Percentiles rank a stretch among this genome's conserved stretches.
These are phyloP conservation scores for Naso thynnoides DNA, from an alignment of 2,797 vertebrate species.

Conservation along the genomic window DNA sequence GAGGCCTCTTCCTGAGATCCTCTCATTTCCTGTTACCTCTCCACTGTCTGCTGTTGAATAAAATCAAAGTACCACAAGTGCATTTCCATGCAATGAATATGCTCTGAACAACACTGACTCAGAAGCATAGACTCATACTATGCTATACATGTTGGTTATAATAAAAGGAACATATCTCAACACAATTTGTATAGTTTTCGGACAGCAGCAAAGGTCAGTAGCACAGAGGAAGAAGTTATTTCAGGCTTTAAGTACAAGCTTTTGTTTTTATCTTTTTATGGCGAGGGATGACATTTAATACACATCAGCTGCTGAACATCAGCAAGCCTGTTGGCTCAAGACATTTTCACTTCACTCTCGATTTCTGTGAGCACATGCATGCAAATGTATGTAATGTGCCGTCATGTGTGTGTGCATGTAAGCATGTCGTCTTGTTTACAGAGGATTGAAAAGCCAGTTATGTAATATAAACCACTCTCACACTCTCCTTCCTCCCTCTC, in stretches of 20 bases:
- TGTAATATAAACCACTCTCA: constrained; percentile 67
- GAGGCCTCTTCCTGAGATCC: neutral
- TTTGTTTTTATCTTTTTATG: neutral
- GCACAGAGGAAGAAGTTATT: neutral
- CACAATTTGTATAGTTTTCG: neutral
- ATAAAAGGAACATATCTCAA: neutral
- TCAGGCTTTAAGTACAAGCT: neutral
- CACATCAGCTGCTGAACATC: no score
- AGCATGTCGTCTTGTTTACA: constrained; percentile 65
- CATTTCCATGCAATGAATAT: neutral
- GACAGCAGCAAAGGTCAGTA: neutral
- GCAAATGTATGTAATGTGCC: constrained; percentile 27
- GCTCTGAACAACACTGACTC: neutral
- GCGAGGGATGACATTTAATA: constrained; percentile 8
- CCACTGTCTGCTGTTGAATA: neutral
- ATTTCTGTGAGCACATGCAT: constrained; percentile 6
- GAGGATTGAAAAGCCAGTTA: constrained; percentile 71
- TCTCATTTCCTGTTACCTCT: neutral
- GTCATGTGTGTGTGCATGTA: constrained; percentile 44
- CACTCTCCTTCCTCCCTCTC: constrained; percentile 46
- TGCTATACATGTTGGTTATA: neutral
- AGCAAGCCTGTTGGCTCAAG: no score
- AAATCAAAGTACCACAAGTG: neutral
- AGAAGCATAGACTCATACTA: neutral
- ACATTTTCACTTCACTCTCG: no score